Base-by-base conservation (phyloP, 2,888 invertebrate species). In the Drosophila mulleri region DNA sequence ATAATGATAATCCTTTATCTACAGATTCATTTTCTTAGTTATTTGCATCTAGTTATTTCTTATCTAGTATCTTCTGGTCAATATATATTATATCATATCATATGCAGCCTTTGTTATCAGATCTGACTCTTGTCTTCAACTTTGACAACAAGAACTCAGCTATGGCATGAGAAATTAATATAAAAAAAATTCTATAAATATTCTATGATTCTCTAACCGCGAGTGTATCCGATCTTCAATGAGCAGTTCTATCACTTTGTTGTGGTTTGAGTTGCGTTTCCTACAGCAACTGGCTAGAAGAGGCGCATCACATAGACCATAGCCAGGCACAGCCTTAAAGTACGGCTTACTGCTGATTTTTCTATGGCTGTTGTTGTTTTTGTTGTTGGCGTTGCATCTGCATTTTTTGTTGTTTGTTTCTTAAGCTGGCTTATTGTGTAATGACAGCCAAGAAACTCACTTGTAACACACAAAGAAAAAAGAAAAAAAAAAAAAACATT, bases 361-460 rank as follows among this genome's bases (percentile, higher is more conserved):
- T 11, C 9, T 29, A 8, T 48, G 32, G 12, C 32, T 35, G 20
- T 52, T 56, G 20, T 18, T 70, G 48, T 18, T 60, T 60, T 8
- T 52, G 50, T 52, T 62, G 57, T 41, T 58, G 64, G 52, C 37
- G 78, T 68, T 78, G 70, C 72, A 76, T 69, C 66, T 77, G 63
- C 61, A 64, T 64, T 59, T 72, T 64, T 64, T 58, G 35, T 64
- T 66, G 52, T 64, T 63, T 59, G 41, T 74, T 42, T 67, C 52
- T 67, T 72, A 52, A 50, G 63, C 54, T 57, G 23, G 67, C 41
- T 60, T 67, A 78, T 83, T 89, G 84, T 87, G 89, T 74, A 87
- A 82, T 75, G 52, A 44, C 67, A 54, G 86, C 72, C 82, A 67
- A 82, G 67, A 83, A 78, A 82, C 69, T 58, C 53, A 76, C 64